These are phyloP conservation scores for Griposia aprilina DNA, from an alignment of 2,888 invertebrate species.

Conservation along the genomic window DNA sequence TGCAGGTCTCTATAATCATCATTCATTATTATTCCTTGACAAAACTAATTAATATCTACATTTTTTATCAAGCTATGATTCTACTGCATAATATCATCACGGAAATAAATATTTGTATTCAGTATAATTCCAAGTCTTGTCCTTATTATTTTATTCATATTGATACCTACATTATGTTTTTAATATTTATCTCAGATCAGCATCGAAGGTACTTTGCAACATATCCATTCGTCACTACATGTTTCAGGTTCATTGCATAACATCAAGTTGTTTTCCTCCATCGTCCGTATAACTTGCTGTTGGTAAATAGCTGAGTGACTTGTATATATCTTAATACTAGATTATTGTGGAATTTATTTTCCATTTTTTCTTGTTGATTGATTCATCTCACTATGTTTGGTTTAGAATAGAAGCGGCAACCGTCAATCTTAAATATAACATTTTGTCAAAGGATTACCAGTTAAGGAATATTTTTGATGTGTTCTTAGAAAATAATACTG, in stretches of 20 bases:
- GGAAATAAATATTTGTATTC: slow-evolving; percentile 24
- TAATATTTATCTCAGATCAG: not conserved
- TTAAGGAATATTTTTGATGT: not conserved
- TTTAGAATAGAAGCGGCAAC: not conserved
- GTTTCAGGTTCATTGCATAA: slow-evolving; percentile 27
- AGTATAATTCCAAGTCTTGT: not conserved
- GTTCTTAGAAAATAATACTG: not conserved
- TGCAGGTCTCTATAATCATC: not conserved
- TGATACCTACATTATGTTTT: not conserved
- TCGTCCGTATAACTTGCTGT: slow-evolving; percentile 18
- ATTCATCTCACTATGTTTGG: not conserved
- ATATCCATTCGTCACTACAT: not conserved
- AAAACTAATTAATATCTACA: not conserved
- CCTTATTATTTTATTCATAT: slow-evolving; percentile 11
- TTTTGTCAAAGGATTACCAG: not conserved
- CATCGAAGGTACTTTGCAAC: not conserved
- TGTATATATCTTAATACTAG: not conserved
- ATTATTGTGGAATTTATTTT: not conserved
- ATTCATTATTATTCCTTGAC: not conserved
- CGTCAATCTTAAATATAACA: not conserved
- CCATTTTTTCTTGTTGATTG: slow-evolving; percentile 19
- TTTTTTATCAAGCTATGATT: slow-evolving; percentile 21
- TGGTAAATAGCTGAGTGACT: slow-evolving; percentile 11
- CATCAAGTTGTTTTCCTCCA: slow-evolving; percentile 14
- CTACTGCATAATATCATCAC: not conserved